Percentiles rank a stretch among this genome's conserved stretches.
These are phyloP conservation scores for Mya arenaria DNA, from an alignment of 1,140 invertebrate species.

Conservation along the genomic window DNA sequence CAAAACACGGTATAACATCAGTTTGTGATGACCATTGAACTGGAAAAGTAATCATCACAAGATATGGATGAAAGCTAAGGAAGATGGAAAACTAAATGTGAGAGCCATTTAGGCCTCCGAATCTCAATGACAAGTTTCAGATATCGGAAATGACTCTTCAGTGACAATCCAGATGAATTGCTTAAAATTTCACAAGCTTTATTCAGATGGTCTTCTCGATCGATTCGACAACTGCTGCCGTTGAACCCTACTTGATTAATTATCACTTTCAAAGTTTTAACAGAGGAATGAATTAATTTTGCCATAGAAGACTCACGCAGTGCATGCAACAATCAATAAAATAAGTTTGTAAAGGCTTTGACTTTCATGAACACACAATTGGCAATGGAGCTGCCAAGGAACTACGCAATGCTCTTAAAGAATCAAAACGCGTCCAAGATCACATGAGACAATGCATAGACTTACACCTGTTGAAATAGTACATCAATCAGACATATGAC, in stretches of 20 bases:
- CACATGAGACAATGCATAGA: conserved; percentile 22
- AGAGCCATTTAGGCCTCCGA: conserved; percentile 47
- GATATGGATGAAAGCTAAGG: conserved; percentile 28
- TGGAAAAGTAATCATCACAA: conserved; percentile 48
- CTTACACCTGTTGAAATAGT: conserved; percentile 57
- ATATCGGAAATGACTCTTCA: conserved; percentile 39
- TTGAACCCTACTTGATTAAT: conserved; percentile 32
- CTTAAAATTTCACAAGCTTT: conserved; percentile 52
- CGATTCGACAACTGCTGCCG: conserved; percentile 46
- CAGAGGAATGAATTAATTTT: conserved; percentile 55
- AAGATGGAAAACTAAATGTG: conserved; percentile 15
- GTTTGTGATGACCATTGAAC: conserved; percentile 53
- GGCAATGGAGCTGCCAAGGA: conserved; percentile 52
- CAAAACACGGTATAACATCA: conserved; percentile 54
- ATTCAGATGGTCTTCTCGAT: conserved; percentile 55
- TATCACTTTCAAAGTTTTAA: too few relatives aligned
- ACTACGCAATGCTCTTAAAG: conserved; percentile 47
- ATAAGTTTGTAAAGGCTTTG: conserved; percentile 38
- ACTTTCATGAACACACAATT: conserved; percentile 58
- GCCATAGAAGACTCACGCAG: conserved; percentile 27
- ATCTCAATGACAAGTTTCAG: conserved; percentile 37
- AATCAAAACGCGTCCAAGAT: not conserved
- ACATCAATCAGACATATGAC: not conserved
- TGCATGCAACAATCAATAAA: conserved; percentile 35
- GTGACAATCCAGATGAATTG: conserved; percentile 1